A percentile compares a stretch with the other conserved stretches of the same genome.
phyloP scores from a whole-genome alignment of 2,113 vertebrate species.

The Mustela nigripes region DNA sequence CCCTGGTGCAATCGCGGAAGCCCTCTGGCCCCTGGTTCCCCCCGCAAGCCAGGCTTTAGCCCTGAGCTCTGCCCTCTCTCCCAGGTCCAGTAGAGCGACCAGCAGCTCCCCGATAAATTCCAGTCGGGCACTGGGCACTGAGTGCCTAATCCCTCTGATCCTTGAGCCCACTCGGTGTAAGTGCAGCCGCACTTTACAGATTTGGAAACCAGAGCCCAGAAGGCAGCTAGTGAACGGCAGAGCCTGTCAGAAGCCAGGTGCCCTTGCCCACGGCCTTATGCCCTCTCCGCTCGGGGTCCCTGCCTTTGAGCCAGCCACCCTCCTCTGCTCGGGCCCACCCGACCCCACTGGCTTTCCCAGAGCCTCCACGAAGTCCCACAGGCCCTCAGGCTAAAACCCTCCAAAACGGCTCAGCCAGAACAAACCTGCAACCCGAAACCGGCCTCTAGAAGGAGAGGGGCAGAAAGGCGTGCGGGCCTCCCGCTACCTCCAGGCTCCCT shows the following conservation, averaged over 20 bases:
- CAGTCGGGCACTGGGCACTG: background rate
- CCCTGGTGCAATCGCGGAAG: background rate
- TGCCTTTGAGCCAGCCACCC: background rate
- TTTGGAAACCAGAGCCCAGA: background rate
- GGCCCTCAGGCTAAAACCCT: background rate
- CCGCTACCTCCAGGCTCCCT: accelerated
- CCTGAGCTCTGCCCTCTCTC: background rate
- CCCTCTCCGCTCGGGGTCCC: background rate
- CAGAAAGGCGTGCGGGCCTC: background rate
- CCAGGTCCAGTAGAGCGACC: accelerated
- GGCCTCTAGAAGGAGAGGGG: background rate
- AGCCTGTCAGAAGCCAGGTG: background rate
- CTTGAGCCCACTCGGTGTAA: background rate
- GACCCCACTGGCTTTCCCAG: background rate
- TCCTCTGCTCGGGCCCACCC: background rate
- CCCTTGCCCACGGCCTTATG: accelerated
- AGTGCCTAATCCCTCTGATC: too few species aligned
- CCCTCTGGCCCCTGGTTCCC: background rate
- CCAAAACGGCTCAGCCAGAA: background rate
- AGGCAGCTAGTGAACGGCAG: background rate
- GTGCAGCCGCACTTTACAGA: background rate
- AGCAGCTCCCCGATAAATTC: background rate
- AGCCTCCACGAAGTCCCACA: background rate
- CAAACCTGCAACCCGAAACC: too few species aligned
- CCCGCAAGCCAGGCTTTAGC: background rate